phyloP scores from a whole-genome alignment of 2,797 vertebrate genomes.

The Amblyopsis hoosieri region DNA sequence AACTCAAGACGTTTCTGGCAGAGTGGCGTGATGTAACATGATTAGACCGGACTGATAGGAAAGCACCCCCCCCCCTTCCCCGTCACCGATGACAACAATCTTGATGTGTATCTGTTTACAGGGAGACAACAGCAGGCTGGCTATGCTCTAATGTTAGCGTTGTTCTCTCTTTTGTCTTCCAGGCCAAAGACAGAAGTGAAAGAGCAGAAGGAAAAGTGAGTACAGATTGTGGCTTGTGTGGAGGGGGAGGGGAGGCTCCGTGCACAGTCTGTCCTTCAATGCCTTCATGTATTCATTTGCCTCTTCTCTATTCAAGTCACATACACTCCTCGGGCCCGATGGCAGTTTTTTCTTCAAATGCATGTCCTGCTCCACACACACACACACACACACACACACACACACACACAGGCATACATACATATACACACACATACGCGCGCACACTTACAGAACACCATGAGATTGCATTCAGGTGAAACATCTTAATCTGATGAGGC shows the following conservation, averaged over 20 bases:
- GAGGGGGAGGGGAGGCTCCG: neutral
- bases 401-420: neutral
- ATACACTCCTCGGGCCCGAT: neutral
- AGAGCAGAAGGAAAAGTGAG: slow-evolving; percentile 96
- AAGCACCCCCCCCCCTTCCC: slow-evolving; percentile 6
- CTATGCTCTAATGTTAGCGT: slow-evolving; percentile 51
- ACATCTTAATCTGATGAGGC: slow-evolving; percentile 59
- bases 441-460: slow-evolving; percentile 13
- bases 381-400: neutral
- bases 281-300: slow-evolving; percentile 5
- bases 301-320: neutral
- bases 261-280: slow-evolving; percentile 11
- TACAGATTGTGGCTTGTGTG: slow-evolving; percentile 57
- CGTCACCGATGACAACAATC: slow-evolving; percentile 2
- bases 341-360: neutral
- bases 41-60: slow-evolving; percentile 37
- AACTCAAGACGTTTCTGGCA: slow-evolving; percentile 51
- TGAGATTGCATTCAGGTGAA: slow-evolving; percentile 47
- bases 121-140: slow-evolving; percentile 33
- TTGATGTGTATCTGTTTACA: slow-evolving; percentile 59
- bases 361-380: neutral
- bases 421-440: slow-evolving; percentile 2
- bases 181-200: slow-evolving; percentile 93
- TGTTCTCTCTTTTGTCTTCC: slow-evolving; percentile 68
- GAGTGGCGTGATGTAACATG: slow-evolving; percentile 34